Evolutionary conservation across 2,888 invertebrate species (phyloP).

Genomic region (Ganaspis brasiliensis): DNA sequence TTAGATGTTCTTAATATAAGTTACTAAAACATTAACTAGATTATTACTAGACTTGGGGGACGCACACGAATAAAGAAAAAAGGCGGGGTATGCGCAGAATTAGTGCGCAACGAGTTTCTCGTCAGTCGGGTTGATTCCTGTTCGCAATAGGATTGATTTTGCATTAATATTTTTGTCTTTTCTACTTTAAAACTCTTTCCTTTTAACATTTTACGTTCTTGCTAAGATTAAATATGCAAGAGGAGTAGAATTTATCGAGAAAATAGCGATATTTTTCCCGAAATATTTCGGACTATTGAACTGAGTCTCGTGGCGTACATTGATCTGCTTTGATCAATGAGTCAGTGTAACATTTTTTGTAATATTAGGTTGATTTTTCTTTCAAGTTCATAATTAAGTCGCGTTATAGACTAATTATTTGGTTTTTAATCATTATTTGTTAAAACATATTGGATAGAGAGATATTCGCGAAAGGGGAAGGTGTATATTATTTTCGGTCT

Average conservation of each 20-base stretch:
- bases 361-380: conserved; percentile 3
- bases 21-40: background rate
- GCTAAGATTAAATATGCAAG: conserved; percentile 21
- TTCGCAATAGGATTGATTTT: conserved; percentile 57
- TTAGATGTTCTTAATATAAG: background rate
- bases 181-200: conserved; percentile 17
- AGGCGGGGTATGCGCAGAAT: conserved; percentile 51
- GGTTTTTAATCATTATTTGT: background rate
- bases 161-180: conserved; percentile 56
- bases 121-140: conserved; percentile 57
- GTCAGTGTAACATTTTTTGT: conserved; percentile 34
- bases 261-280: conserved; percentile 3
- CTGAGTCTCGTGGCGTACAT: conserved; percentile 38
- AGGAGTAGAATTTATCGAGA: conserved; percentile 17
- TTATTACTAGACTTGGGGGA: background rate
- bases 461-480: conserved; percentile 9
- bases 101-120: conserved; percentile 53
- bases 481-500: background rate
- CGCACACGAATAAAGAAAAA: conserved; percentile 2
- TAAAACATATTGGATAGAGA: background rate
- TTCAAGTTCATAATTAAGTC: conserved; percentile 2
- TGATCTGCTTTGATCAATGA: conserved; percentile 25
- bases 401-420: background rate
- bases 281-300: conserved; percentile 40
- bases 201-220: conserved; percentile 34